Evolutionary conservation across 1,140 invertebrate species (phyloP), one percentile per base, ranked within the genome.

Genomic region (Aphelenchoides avenae): DNA sequence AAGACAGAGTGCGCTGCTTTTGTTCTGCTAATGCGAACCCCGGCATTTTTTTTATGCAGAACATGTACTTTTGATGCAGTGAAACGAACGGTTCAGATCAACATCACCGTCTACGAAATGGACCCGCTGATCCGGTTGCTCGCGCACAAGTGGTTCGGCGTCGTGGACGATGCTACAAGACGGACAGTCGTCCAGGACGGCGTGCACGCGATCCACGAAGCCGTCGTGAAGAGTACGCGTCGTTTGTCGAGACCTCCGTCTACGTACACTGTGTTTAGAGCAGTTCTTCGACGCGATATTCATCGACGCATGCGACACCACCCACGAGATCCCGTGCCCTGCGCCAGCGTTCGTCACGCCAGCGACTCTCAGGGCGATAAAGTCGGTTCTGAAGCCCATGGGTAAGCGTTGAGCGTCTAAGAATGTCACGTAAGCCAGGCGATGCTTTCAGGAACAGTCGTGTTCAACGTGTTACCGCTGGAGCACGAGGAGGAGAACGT

Each of bases 101-200:
- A 52, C 13, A 52, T 52, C 13, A 29, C 18, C n/a, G 50, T 52
- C 29, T 52, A 53, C 24, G 50, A 52, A 29, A 24, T 52, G 3
- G 50, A 52, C 33, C 50, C 50, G 1, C 13, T 53, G 2, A 52
- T 52, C 13, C 18, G 11, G 24, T 26, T 22, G 13, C 24, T 52
- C 2, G 50, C 50, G 20, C 44, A 52, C 44, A 20, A 56, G 29
- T 52, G 50, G 50, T 52, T 52, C 24, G 50, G 50, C 13, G 50
- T 52, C 13, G 50, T 52, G 13, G 50, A 52, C 5, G 48, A 52
- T 52, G 50, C 13, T 11, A n/a, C 15, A n/a, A 13, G 50, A 13
- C 24, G 24, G 44, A 52, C 50, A 13, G 11, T 24, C n/a, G 24
- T 52, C 3, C 48, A 52, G 33, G 50, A 52, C 24, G 50, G 50